Evolutionary conservation across 2,797 vertebrate species (phyloP).

Genomic region (Melanotaenia pygmaea): DNA sequence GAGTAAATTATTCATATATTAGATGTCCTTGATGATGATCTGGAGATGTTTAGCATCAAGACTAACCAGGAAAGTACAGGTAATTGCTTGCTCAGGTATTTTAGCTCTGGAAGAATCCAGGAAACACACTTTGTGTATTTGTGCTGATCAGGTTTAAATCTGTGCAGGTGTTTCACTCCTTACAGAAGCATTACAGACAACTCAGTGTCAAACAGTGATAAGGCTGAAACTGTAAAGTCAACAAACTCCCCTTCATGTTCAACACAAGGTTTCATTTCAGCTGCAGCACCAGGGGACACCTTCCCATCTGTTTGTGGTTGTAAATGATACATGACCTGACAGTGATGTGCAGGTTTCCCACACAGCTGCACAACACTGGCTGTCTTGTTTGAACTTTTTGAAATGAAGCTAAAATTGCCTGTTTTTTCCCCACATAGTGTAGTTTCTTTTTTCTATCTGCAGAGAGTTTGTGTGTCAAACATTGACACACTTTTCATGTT

Average conservation of each 20-base stretch:
- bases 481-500: not conserved
- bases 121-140: not conserved
- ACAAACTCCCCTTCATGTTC: slow-evolving; percentile 28
- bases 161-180: not conserved
- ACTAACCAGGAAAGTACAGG: not conserved
- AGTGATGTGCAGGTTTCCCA: slow-evolving; percentile 20
- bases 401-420: slow-evolving; percentile 20
- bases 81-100: not conserved
- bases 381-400: slow-evolving; percentile 13
- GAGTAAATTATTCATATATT: slow-evolving; percentile 3
- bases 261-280: slow-evolving; percentile 41
- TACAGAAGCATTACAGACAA: not conserved
- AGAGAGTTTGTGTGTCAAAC: slow-evolving; percentile 5
- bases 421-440: slow-evolving; percentile 10
- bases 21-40: not conserved
- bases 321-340: slow-evolving; percentile 63
- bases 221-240: slow-evolving; percentile 25
- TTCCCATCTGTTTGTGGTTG: slow-evolving; percentile 49
- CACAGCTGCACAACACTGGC: slow-evolving; percentile 25
- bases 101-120: not conserved
- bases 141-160: not conserved
- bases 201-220: slow-evolving; percentile 29
- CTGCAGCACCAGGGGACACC: slow-evolving; percentile 34
- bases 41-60: slow-evolving; percentile 1
- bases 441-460: not conserved